These are phyloP conservation scores for Orthonyx spaldingii DNA, from an alignment of 2,113 vertebrate species.

Conservation along the genomic window DNA sequence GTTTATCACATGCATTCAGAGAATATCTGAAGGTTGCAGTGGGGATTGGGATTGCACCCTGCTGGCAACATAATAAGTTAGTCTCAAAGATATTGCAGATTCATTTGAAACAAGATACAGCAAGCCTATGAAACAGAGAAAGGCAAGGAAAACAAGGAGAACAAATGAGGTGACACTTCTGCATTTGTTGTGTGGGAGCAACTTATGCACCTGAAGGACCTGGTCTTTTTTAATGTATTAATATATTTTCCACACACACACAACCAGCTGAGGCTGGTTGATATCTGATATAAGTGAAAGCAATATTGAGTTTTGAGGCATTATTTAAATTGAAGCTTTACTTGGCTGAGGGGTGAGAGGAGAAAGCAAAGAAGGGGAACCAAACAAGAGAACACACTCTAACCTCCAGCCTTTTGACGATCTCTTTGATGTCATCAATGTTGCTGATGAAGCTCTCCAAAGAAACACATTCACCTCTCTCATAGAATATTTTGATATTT, in stretches of 20 bases:
- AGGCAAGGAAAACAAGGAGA: not conserved
- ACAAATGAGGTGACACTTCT: not conserved
- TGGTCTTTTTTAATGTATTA: not conserved
- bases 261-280: not conserved
- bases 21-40: not conserved
- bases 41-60: not conserved
- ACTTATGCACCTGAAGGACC: not conserved
- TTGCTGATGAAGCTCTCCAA: constrained; percentile 88
- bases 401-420: constrained; percentile 93
- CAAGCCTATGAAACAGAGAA: not conserved
- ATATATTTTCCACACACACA: not conserved
- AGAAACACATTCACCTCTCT: constrained; percentile 90
- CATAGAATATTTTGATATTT: constrained; percentile 92
- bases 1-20: not conserved
- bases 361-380: not conserved
- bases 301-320: not conserved
- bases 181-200: not conserved
- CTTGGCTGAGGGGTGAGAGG: rapidly evolving
- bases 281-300: not conserved
- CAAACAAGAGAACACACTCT: constrained; percentile 57
- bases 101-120: constrained; percentile 2
- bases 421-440: constrained; percentile 91
- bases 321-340: not conserved
- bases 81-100: not conserved
- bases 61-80: not conserved